Evolutionary conservation across 2,113 vertebrate genomes (phyloP).

Genomic region (Oreochromis niloticus): DNA sequence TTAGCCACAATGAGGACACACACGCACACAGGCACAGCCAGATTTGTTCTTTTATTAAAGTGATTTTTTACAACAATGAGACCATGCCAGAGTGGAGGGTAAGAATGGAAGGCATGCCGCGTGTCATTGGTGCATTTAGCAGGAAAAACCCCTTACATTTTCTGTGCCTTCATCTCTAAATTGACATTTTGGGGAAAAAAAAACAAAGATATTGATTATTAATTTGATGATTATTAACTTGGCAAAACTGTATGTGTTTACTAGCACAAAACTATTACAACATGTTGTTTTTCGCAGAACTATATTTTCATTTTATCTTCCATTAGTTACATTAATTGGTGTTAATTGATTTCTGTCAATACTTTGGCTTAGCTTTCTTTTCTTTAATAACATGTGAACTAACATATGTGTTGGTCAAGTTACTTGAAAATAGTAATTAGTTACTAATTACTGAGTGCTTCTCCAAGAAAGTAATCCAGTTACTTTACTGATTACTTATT

Average conservation of each 20-base stretch:
- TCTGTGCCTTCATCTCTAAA: not conserved
- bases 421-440: too few species aligned
- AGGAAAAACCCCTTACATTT: not conserved
- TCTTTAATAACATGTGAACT: not conserved
- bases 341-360: not conserved
- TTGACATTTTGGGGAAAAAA: not conserved
- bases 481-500: too few species aligned
- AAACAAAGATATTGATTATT: not conserved
- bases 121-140: not conserved
- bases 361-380: not conserved
- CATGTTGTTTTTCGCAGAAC: not conserved
- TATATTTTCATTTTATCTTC: not conserved
- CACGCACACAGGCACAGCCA: not conserved
- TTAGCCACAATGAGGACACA: not conserved
- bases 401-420: not conserved
- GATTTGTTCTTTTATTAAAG: constrained; percentile 4
- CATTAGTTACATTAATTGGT: not conserved
- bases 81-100: not conserved
- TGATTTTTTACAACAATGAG: not conserved
- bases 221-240: not conserved
- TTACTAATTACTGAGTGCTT: too few species aligned
- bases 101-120: not conserved
- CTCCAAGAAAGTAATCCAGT: too few species aligned
- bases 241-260: not conserved
- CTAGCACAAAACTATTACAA: not conserved